A percentile compares a stretch with the other conserved stretches of the same genome.
These are phyloP conservation scores for Epinephelus fuscoguttatus DNA, from an alignment of 2,113 vertebrate species.

Conservation along the genomic window DNA sequence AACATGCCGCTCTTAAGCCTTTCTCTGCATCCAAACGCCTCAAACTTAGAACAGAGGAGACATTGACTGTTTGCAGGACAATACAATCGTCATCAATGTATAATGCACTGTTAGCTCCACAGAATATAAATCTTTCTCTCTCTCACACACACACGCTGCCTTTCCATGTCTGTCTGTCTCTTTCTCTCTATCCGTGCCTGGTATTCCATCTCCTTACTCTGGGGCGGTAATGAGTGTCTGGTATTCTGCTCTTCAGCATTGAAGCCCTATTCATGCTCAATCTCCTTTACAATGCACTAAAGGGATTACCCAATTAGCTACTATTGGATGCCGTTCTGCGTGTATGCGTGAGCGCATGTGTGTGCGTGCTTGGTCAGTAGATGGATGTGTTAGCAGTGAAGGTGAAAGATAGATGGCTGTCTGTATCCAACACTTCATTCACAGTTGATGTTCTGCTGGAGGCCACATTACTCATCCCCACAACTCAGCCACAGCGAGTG, in stretches of 20 bases:
- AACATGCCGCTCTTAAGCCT: background rate
- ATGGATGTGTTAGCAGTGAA: conserved; percentile 62
- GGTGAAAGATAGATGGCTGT: conserved; percentile 74
- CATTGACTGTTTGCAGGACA: conserved; percentile 41
- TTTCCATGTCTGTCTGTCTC: conserved; percentile 40
- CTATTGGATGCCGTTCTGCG: conserved; percentile 70
- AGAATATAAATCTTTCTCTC: conserved; percentile 62
- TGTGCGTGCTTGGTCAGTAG: conserved; percentile 49
- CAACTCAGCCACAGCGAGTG: conserved; percentile 52
- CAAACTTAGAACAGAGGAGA: conserved; percentile 37
- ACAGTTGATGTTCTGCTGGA: conserved; percentile 74
- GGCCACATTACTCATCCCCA: conserved; percentile 75
- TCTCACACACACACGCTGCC: conserved; percentile 4
- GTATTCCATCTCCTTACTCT: conserved; percentile 72
- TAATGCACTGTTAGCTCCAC: conserved; percentile 43
- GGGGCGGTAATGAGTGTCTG: conserved; percentile 78
- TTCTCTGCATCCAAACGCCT: conserved; percentile 22
- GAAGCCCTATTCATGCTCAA: conserved; percentile 78
- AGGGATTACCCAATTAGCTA: conserved; percentile 83
- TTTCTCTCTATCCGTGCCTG: conserved; percentile 60
- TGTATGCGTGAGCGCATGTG: background rate
- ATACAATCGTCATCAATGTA: conserved; percentile 44
- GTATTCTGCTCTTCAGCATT: conserved; percentile 74
- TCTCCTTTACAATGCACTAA: conserved; percentile 82
- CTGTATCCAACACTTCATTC: conserved; percentile 70